phyloP scores from a whole-genome alignment of 92 coral and sea anemone genomes.

The Umimayanthus chanpuru region DNA sequence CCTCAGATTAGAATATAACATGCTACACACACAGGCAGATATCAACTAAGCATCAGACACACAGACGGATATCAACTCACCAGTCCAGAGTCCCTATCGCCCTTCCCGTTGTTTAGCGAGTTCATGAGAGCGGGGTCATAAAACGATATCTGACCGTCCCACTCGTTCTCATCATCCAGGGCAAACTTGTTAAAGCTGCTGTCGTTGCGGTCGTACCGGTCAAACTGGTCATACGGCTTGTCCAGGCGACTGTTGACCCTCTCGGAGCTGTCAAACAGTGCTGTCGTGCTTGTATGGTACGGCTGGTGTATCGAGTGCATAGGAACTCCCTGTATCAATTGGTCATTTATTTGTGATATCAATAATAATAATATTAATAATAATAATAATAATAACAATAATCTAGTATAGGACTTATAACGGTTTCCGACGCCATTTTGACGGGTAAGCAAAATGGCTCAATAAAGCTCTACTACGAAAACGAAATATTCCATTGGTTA shows the following conservation, averaged over 20 bases:
- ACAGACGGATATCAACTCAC: too few relatives aligned
- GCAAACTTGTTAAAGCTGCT: slow-evolving; percentile 73
- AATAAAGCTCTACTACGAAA: too few relatives aligned
- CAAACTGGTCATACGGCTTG: slow-evolving; percentile 57
- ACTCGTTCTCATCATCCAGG: slow-evolving; percentile 68
- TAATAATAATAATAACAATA: too few relatives aligned
- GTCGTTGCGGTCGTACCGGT: slow-evolving; percentile 60
- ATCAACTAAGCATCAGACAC: too few relatives aligned
- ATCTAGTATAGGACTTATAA: too few relatives aligned
- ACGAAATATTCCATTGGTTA: too few relatives aligned
- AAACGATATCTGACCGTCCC: slow-evolving; percentile 69
- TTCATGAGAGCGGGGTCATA: slow-evolving; percentile 40
- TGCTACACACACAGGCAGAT: too few relatives aligned
- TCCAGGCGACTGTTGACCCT: slow-evolving; percentile 54
- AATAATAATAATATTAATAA: too few relatives aligned
- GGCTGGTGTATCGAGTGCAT: slow-evolving; percentile 60
- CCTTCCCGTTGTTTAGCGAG: slow-evolving; percentile 48
- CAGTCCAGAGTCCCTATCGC: slow-evolving; percentile 83
- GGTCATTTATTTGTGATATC: too few relatives aligned
- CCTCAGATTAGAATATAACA: too few relatives aligned
- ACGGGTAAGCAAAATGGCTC: too few relatives aligned
- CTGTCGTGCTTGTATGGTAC: slow-evolving; percentile 71
- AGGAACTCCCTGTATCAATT: not conserved
- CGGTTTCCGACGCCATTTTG: too few relatives aligned
- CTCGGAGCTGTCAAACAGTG: slow-evolving; percentile 76